Base-by-base conservation (phyloP, 64 coral and sea anemone genomes). In the Exaiptasia diaphana region DNA sequence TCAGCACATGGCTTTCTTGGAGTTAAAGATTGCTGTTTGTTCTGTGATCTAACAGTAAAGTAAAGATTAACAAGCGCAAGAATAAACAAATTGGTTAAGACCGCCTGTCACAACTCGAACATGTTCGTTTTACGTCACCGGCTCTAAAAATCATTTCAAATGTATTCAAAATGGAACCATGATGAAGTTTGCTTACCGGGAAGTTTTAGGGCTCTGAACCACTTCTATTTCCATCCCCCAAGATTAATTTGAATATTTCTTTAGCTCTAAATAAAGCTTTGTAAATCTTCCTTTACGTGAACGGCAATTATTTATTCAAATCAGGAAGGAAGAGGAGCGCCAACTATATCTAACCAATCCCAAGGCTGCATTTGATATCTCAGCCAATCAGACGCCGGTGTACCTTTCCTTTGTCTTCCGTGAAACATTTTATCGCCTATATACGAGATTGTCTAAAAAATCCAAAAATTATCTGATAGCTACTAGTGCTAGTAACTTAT, bases 281-380 rank as follows among this genome's bases (percentile, higher is more conserved):
- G n/a, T n/a, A n/a, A n/a, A n/a, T n/a, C n/a, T n/a, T n/a, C n/a
- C n/a, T n/a, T n/a, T n/a, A 65, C 61, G 61, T 35, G 30, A 65
- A 65, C n/a, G 61, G 4, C n/a, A 65, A 65, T 65, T 35, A 65
- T 65, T 65, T 3, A 65, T 65, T 65, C 61, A 65, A 65, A 65
- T 38, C 30, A 65, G 61, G 61, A 65, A 65, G 61, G 61, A 65
- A 65, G 61, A 18, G 61, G 61, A 65, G 61, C 61, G 61, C 61
- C 61, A 65, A 65, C 20, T 37, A 15, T 1, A 34, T 3, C 20
- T 33, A 29, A 14, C 60, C 61, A 65, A 65, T 65, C 61, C 32
- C 61, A 65, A 20, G 13, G 61, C 61, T 65, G 61, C 32, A 65
- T 65, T 38, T 65, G 32, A 26, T 35, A 35, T 65, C 14, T 5